Evolutionary conservation across 2,113 vertebrate species (phyloP).

Genomic region (Poeciliopsis turrubarensis): DNA sequence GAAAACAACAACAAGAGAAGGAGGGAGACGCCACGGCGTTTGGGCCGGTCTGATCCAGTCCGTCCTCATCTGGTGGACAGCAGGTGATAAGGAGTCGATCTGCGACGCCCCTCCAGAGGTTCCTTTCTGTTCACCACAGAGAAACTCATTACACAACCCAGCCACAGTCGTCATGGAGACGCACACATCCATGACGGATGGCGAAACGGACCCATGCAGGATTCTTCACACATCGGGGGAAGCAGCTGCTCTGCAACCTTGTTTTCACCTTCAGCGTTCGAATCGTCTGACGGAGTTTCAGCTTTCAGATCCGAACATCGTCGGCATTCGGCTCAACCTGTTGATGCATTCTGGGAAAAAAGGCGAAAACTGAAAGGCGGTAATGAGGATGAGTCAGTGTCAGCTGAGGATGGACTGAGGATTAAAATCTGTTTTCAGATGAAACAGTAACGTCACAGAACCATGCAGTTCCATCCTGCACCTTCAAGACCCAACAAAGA

Average conservation of each 20-base stretch:
- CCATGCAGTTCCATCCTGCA: too few species aligned
- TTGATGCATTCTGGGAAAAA: slow-evolving; percentile 28
- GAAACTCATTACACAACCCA: slow-evolving; percentile 56
- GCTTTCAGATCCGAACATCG: neutral
- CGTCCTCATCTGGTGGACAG: neutral
- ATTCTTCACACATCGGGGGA: slow-evolving; percentile 22
- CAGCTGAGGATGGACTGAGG: too few species aligned
- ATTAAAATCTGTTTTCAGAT: too few species aligned
- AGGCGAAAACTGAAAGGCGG: too few species aligned
- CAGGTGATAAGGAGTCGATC: slow-evolving; percentile 35
- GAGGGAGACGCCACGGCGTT: neutral
- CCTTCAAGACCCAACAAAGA: too few species aligned
- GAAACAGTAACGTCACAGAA: too few species aligned
- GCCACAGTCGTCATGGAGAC: slow-evolving; percentile 67
- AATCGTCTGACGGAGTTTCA: neutral
- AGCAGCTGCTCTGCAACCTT: slow-evolving; percentile 40
- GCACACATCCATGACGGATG: slow-evolving; percentile 40
- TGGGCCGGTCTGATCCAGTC: neutral
- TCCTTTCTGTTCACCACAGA: slow-evolving; percentile 41
- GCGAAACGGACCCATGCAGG: slow-evolving; percentile 37
- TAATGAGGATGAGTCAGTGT: too few species aligned
- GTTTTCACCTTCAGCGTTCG: slow-evolving; percentile 52
- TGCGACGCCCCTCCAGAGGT: slow-evolving; percentile 16
- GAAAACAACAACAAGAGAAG: slow-evolving; percentile 51
- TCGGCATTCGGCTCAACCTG: slow-evolving; percentile 28